Base-by-base conservation (phyloP, 2,113 vertebrate genomes). In the Helogale parvula region DNA sequence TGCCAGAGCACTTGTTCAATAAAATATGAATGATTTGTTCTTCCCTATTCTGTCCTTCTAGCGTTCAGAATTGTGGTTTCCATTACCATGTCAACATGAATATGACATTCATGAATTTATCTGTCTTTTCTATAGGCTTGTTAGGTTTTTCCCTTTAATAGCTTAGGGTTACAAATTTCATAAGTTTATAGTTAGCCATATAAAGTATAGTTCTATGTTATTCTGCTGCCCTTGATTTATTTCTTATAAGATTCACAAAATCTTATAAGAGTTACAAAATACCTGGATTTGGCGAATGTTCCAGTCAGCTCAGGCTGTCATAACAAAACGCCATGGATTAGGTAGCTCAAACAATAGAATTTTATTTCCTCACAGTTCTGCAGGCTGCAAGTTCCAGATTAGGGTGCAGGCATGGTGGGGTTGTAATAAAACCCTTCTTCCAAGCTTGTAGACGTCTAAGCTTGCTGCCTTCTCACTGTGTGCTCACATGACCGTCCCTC, bases 161-260 rank as follows among this genome's bases (percentile, higher is more conserved):
- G 6, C 31, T 81, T 21, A 71, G 27, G 10, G 82, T 72, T 66
- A 88, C 31, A 96, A 54, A 82, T 91, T 90, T 74, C 10, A 33
- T 60, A 93, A 80, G 4, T 91, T 96, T 38, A 94, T 25, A 63
- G 29, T 91, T 33, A 79, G 15, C 15, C 52, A 29, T 66, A 86
- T 60, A 15, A 90, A 54, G 11, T 65, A 87, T 11, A 88, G 47
- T 50, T 88, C 33, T 23, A 21, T 85, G 35, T 91, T 95, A 74
- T n/a, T 95, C 57, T 88, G 50, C 68, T 91, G 38, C 4, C 47
- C 45, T 93, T 93, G 19, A 68, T 81, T 88, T 93, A 92, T 72
- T 94, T 95, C 47, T 87, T 89, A 66, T 5, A 96, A n/a, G 41
- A 68, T 41, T 93, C 60, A 92, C 27, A 92, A 31, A n/a, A n/a